These are phyloP conservation scores for Meandrusa payeni DNA, from an alignment of 2,888 invertebrate genomes.

Conservation along the genomic window DNA sequence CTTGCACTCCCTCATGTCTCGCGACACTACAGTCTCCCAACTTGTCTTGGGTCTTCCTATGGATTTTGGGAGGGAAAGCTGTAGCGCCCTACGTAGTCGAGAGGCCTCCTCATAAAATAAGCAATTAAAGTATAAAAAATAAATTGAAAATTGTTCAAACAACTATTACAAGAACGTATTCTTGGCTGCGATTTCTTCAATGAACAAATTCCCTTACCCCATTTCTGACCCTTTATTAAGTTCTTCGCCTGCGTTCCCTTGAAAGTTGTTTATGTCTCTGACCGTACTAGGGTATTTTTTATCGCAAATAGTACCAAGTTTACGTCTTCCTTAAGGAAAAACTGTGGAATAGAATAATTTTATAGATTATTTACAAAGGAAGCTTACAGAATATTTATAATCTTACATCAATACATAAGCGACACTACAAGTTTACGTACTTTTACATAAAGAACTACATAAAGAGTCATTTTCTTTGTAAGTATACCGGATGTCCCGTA, in stretches of 20 bases:
- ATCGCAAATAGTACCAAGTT: constrained; percentile 15
- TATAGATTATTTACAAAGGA: not conserved
- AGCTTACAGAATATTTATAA: not conserved
- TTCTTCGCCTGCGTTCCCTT: constrained; percentile 17
- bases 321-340: constrained; percentile 11
- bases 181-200: constrained; percentile 12
- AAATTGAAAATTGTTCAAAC: not conserved
- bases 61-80: too few species aligned
- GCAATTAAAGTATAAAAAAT: not conserved
- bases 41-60: too few species aligned
- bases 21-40: too few species aligned
- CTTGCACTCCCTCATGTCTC: too few species aligned
- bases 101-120: too few species aligned
- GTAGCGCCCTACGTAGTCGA: too few species aligned
- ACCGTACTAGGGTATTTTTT: constrained; percentile 23
- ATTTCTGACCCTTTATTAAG: constrained; percentile 35
- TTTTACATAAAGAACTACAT: too few species aligned
- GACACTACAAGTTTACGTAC: too few species aligned
- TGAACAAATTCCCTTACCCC: constrained; percentile 29
- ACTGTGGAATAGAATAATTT: constrained; percentile 15
- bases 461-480: too few species aligned
- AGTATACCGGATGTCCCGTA: too few species aligned
- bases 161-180: constrained; percentile 16
- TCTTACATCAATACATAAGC: too few species aligned
- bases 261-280: constrained; percentile 27